phyloP scores from a whole-genome alignment of 2,888 invertebrate genomes.

The Napeogenes inachia region DNA sequence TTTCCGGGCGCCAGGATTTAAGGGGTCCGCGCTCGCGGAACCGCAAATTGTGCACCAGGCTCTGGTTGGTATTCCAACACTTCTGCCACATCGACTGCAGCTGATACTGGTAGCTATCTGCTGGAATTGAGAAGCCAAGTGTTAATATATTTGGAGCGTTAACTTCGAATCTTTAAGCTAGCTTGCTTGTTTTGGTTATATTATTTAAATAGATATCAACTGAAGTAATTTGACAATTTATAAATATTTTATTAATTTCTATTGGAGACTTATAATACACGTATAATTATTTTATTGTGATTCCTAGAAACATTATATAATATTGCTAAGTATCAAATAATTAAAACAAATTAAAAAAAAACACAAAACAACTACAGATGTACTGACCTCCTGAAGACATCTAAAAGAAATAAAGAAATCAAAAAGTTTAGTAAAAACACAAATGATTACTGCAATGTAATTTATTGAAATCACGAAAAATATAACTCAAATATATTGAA shows the following conservation, averaged over 20 bases:
- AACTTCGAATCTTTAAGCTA: too few relatives aligned
- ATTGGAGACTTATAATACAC: too few relatives aligned
- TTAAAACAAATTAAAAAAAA: slow-evolving; percentile 11
- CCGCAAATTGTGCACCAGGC: slow-evolving; percentile 91
- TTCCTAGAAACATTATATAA: slow-evolving; percentile 8
- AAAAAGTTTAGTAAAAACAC: slow-evolving; percentile 10
- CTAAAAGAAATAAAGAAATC: slow-evolving; percentile 34
- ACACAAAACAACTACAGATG: slow-evolving; percentile 29
- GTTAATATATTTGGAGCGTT: slow-evolving; percentile 31
- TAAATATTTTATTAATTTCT: too few relatives aligned
- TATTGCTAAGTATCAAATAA: slow-evolving; percentile 10
- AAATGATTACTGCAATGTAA: slow-evolving; percentile 1
- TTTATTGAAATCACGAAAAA: neutral
- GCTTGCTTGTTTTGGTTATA: too few relatives aligned
- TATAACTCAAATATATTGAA: neutral
- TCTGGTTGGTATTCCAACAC: slow-evolving; percentile 96
- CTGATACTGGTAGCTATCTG: slow-evolving; percentile 97
- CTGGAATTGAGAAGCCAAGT: slow-evolving; percentile 70
- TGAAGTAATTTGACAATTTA: too few relatives aligned
- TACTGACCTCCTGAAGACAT: slow-evolving; percentile 46
- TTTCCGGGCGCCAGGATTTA: slow-evolving; percentile 95
- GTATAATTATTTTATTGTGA: too few relatives aligned
- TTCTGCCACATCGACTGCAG: slow-evolving; percentile 97
- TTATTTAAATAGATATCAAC: too few relatives aligned
- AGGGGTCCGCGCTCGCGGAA: slow-evolving; percentile 94